Evolutionary conservation across 2,113 vertebrate genomes (phyloP).

Genomic region (Meriones unguiculatus): DNA sequence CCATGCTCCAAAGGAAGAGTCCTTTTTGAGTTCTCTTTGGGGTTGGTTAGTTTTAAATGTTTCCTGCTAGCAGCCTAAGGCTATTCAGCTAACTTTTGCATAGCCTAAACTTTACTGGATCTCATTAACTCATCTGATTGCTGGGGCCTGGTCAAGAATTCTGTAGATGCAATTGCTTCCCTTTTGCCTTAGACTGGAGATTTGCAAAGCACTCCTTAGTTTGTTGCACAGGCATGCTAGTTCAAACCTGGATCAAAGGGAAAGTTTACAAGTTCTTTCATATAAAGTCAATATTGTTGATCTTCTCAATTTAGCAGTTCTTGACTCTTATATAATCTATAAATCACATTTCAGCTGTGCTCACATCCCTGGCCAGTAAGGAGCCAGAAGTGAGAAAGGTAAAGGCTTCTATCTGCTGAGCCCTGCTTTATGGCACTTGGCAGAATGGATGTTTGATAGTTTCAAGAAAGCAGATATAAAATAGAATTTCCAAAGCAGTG

Average conservation of each 20-base stretch:
- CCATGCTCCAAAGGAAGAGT: neutral
- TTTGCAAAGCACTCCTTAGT: neutral
- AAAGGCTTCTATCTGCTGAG: neutral
- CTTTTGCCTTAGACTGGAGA: neutral
- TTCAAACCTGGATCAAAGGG: neutral
- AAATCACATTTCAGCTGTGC: neutral
- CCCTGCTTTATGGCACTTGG: neutral
- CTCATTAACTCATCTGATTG: neutral
- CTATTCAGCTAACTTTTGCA: neutral
- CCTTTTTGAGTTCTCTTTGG: neutral
- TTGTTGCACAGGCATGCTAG: neutral
- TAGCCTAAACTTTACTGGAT: too few relatives aligned
- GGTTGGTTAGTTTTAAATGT: neutral
- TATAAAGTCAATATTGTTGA: neutral
- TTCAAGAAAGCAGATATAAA: slow-evolving; percentile 38
- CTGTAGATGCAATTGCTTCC: neutral
- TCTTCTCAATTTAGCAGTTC: neutral
- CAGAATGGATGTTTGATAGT: neutral
- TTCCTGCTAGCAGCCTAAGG: neutral
- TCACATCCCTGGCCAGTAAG: neutral
- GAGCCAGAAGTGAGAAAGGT: neutral
- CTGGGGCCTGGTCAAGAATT: neutral
- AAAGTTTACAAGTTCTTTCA: neutral
- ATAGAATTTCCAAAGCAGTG: slow-evolving; percentile 52
- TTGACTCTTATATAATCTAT: neutral